These are phyloP conservation scores for Axinella damicornis DNA, from an alignment of 37 sponge, comb jelly and placozoan species.

Conservation along the genomic window DNA sequence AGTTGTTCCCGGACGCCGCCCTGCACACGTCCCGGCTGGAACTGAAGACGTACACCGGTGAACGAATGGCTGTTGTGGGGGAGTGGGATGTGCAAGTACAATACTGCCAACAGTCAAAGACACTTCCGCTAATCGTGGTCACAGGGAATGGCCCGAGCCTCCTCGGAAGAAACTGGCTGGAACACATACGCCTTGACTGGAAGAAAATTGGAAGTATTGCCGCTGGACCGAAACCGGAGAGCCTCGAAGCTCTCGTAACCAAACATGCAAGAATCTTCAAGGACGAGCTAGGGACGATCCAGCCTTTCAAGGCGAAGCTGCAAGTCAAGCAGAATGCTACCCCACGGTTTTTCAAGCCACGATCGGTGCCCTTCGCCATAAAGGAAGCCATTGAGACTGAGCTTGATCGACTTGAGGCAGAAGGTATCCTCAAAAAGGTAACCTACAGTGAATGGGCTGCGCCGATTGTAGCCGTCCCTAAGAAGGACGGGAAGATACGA, in stretches of 20 bases:
- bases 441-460: conserved; percentile 63
- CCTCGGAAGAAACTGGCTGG: conserved; percentile 41
- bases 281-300: conserved; percentile 12
- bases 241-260: not conserved
- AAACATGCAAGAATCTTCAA: conserved; percentile 16
- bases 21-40: not conserved
- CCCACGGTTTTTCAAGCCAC: conserved; percentile 27
- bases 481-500: conserved; percentile 43
- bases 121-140: not conserved
- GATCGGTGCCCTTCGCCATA: conserved; percentile 43
- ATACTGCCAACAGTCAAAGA: not conserved
- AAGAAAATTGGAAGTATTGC: conserved; percentile 5
- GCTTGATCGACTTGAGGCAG: conserved; percentile 31
- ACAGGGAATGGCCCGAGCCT: not conserved
- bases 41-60: conserved; percentile 21
- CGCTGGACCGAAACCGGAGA: not conserved
- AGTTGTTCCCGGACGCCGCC: conserved; percentile 6
- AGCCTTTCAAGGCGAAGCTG: conserved; percentile 25
- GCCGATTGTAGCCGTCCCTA: conserved; percentile 61
- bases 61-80: not conserved
- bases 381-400: not conserved
- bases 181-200: conserved; percentile 36
- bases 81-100: not conserved
- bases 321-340: not conserved
- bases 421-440: conserved; percentile 33